Conservation (phyloP, 2,113 vertebrate species). For the Cryptotis parvus region DNA sequence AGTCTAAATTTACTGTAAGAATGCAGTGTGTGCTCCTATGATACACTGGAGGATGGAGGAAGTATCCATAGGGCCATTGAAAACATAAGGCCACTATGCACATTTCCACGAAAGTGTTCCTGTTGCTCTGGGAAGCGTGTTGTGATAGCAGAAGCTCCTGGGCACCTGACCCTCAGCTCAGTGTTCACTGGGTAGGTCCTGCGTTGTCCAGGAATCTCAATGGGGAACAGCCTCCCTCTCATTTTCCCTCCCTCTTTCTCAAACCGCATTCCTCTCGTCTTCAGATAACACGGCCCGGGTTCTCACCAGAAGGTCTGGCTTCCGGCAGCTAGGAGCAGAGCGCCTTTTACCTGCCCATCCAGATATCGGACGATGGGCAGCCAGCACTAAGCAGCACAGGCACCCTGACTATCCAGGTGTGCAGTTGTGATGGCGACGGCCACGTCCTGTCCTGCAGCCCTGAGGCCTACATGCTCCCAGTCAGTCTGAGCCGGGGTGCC, state of each 20-base stretch:
- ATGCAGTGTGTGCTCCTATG: too few species aligned
- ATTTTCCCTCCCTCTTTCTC: neutral
- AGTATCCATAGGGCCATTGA: too few species aligned
- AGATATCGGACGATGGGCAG: conserved; percentile 91
- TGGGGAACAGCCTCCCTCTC: neutral
- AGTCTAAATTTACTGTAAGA: too few species aligned
- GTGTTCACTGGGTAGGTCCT: neutral
- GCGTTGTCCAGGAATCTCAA: neutral
- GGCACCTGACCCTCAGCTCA: too few species aligned
- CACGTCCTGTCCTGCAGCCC: conserved; percentile 93
- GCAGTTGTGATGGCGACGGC: conserved; percentile 92
- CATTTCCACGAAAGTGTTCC: too few species aligned
- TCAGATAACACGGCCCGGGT: conserved; percentile 96
- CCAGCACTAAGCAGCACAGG: conserved; percentile 93
- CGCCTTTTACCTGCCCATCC: conserved; percentile 92
- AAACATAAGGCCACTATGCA: too few species aligned
- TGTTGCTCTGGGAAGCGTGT: too few species aligned
- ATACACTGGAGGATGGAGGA: too few species aligned
- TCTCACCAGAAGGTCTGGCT: conserved; percentile 93
- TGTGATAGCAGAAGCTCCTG: too few species aligned
- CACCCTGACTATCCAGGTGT: conserved; percentile 94
- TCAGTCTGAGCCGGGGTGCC: conserved; percentile 94
- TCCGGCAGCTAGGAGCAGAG: conserved; percentile 93
- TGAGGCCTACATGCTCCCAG: conserved; percentile 92
- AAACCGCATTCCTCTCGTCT: neutral